Evolutionary conservation across 2,888 invertebrate genomes (phyloP), one percentile per base, ranked within the genome.

Genomic region (Tachina fera): DNA sequence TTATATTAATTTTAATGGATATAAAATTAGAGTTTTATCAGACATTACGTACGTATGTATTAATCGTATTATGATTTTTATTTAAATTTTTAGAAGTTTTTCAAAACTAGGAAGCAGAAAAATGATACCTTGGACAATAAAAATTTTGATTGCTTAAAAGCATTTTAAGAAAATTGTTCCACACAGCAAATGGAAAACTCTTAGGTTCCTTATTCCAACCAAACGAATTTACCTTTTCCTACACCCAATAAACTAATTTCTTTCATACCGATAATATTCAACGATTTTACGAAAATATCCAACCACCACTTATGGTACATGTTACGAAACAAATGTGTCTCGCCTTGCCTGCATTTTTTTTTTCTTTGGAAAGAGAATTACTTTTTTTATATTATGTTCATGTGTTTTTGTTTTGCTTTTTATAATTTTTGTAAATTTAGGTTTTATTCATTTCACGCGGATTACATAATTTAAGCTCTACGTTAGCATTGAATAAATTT

Each of bases 401-500:
- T 22, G 19, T 22, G 56, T 13, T 1, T 13, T 1, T 22, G 6
- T 22, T 14, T 31, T 14, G 1, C 39, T 65, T 53, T 49, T 70
- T 39, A 31, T 61, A 61, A 61, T 13, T 71, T 60, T 70, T 41
- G 22, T 43, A 68, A 70, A 65, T 56, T 81, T 68, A 45, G 45
- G 14, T 67, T 88, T 86, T 88, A 89, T 91, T 91, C 89, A 91
- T 91, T 90, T 90, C 89, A 91, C 89, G 89, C 90, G 90, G 89
- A 89, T 90, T 89, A 88, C 86, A 87, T 85, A 89, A 89, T 91
- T 91, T 91, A 90, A 47, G 88, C 89, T 58, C 87, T 75, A 80
- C 87, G 85, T 87, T 88, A 79, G 84, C 82, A 85, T 87, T 67
- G 49, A 67, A 84, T 71, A 79, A 88, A 88, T 89, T 89, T 89